Evolutionary conservation across 1,140 invertebrate genomes (phyloP).

Genomic region (Lasaia peninsularis): DNA sequence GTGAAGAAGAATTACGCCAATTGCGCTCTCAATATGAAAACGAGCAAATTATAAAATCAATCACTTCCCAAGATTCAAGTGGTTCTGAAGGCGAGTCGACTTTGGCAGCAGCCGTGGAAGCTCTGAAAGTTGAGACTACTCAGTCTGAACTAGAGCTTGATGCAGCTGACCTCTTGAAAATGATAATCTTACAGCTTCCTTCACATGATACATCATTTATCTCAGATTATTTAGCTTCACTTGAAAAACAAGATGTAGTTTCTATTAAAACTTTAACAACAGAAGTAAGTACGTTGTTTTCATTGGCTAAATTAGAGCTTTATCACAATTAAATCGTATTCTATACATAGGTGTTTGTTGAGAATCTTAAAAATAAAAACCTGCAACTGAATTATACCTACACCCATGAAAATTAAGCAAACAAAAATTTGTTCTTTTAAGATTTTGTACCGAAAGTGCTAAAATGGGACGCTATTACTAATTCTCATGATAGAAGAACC

Average conservation of each 20-base stretch:
- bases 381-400: no score
- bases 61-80: constrained; percentile 20
- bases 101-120: constrained; percentile 23
- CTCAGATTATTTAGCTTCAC: constrained; percentile 16
- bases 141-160: constrained; percentile 7
- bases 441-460: no score
- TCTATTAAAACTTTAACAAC: constrained; percentile 12
- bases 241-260: constrained; percentile 8
- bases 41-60: background rate
- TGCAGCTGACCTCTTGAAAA: constrained; percentile 11
- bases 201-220: constrained; percentile 19
- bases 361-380: no score
- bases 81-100: constrained; percentile 31
- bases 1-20: constrained; percentile 28
- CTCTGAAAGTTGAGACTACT: constrained; percentile 13
- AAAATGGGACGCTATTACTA: no score
- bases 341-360: no score
- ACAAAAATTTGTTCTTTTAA: no score
- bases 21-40: constrained; percentile 19
- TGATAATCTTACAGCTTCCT: constrained; percentile 5
- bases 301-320: no score
- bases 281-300: constrained; percentile 15
- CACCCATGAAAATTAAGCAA: no score
- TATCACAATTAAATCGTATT: no score
- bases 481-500: no score